Conservation (phyloP, 2,888 invertebrate species). For the Acleris cristana region DNA sequence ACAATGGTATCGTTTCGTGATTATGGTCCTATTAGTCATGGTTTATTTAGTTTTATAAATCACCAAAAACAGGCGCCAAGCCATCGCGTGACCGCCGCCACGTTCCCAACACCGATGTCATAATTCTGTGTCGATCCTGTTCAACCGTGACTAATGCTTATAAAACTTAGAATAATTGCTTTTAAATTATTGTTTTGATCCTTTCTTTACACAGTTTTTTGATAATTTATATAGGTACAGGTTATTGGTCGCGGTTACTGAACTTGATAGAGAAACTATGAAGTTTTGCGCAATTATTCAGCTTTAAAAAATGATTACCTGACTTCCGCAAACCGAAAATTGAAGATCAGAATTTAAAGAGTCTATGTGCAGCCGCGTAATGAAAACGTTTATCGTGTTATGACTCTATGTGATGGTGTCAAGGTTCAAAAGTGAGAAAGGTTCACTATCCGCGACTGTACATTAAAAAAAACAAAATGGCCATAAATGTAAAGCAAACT, state of each 20-base stretch:
- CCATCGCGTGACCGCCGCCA: conserved; percentile 64
- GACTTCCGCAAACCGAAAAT: no score
- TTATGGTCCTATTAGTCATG: conserved; percentile 65
- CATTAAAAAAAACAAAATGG: no score
- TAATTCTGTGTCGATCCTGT: conserved; percentile 74
- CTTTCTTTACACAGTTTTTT: conserved; percentile 5
- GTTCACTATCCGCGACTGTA: no score
- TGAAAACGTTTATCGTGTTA: no score
- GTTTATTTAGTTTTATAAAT: conserved; percentile 71
- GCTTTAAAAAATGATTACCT: no score
- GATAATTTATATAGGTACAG: background rate
- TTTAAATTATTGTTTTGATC: conserved; percentile 46
- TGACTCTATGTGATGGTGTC: no score
- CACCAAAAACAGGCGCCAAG: conserved; percentile 73
- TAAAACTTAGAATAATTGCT: conserved; percentile 61
- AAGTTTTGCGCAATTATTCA: background rate
- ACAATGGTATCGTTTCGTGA: conserved; percentile 48
- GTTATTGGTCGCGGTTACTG: conserved; percentile 3
- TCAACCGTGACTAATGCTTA: conserved; percentile 71
- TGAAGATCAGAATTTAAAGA: no score
- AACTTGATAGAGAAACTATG: background rate
- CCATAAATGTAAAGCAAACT: no score
- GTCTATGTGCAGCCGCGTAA: no score
- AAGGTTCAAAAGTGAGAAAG: no score
- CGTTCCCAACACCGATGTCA: conserved; percentile 74